Evolutionary conservation across 2,797 vertebrate genomes (phyloP).

Genomic region (Gobio occitaniae): DNA sequence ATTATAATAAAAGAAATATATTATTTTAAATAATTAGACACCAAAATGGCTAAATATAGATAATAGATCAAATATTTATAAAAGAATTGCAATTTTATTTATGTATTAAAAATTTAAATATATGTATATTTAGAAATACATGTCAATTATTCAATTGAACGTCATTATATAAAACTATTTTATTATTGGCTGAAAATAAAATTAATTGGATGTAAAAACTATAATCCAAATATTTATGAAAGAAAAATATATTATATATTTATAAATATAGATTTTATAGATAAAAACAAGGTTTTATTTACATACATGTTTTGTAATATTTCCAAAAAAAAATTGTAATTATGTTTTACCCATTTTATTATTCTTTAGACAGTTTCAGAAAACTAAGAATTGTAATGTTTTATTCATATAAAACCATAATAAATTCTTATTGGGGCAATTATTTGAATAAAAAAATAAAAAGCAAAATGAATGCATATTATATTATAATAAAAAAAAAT

Average conservation of each 20-base stretch:
- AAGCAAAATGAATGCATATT: too few relatives aligned
- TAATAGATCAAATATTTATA: not conserved
- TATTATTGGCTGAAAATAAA: too few relatives aligned
- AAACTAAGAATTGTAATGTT: not conserved
- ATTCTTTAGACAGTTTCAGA: not conserved
- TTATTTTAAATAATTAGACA: not conserved
- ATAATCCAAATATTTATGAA: not conserved
- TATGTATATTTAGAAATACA: not conserved
- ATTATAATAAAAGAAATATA: not conserved
- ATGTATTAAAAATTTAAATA: not conserved
- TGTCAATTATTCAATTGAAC: not conserved
- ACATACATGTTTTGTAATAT: not conserved
- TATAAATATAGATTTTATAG: not conserved
- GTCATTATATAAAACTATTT: not conserved
- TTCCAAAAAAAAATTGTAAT: not conserved
- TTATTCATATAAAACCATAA: not conserved
- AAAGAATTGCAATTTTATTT: not conserved
- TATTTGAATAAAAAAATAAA: not conserved
- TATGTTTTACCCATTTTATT: not conserved
- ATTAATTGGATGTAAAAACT: not conserved
- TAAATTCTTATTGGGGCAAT: not conserved
- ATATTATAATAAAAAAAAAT: not conserved
- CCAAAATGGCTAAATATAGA: too few relatives aligned
- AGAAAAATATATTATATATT: not conserved
- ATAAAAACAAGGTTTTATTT: not conserved